Evolutionary conservation across 2,797 vertebrate species (phyloP), one percentile per base, ranked within the genome.

Genomic region (Lacerta agilis): DNA sequence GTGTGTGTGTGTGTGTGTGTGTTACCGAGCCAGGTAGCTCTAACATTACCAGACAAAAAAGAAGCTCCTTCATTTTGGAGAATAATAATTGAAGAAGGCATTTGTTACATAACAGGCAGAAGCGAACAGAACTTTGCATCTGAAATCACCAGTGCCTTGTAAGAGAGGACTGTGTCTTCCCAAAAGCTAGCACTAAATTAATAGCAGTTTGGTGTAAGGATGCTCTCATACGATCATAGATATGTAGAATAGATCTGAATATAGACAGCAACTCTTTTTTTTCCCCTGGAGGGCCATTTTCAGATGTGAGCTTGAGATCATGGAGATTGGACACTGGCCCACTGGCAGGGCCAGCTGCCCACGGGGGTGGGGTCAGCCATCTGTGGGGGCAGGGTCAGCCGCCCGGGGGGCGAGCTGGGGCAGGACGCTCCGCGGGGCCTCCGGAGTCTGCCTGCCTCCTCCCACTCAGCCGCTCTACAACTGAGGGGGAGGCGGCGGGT

Each of bases 21-120:
- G 11, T 93, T 91, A 61, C 29, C 82, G 88, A 91, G 94, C 93
- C 92, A 72, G 91, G 81, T 87, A 73, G 83, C 61, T 92, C 89
- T 93, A 83, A 27, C 90, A 81, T 94, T 92, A 87, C 83, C n/a
- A 15, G 81, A 88, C 55, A 84, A 90, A 58, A 87, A 91, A n/a
- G 79, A 88, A 91, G 92, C 79, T 83, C 88, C 89, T 3, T 80
- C 90, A 89, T 85, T 83, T 71, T 89, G 3, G 92, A 92, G 73
- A 0, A 83, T 94, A 91, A 82, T 94, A 90, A 83, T 90, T 89
- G 75, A 72, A 86, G 67, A 89, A 87, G 84, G 38, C 89, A 77
- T 55, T 88, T 90, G 83, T 67, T 45, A 41, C 69, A 87, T 25
- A 84, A 67, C 20, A 49, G 20, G 10, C 18, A 27, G 75, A 78